A percentile compares a stretch with the other conserved stretches of the same genome.
phyloP scores from a whole-genome alignment of 2,888 invertebrate species.

The Hofmannophila pseudospretella region DNA sequence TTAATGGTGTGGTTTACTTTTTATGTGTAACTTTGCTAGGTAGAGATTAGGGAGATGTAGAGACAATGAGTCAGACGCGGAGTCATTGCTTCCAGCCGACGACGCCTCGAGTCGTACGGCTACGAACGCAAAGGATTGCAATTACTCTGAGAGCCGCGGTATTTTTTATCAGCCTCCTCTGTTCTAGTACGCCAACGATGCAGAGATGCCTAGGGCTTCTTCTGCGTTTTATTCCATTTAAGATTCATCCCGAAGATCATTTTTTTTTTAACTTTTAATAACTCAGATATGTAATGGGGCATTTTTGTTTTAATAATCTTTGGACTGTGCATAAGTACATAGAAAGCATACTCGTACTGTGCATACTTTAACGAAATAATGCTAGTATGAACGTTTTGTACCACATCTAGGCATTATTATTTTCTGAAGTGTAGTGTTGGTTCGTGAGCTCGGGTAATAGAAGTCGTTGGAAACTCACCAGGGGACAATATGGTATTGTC shows the following conservation, averaged over 20 bases:
- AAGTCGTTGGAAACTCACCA: constrained; percentile 1
- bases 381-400: too few relatives aligned
- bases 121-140: constrained; percentile 41
- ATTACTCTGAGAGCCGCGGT: constrained; percentile 28
- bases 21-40: too few relatives aligned
- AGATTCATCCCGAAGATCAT: constrained; percentile 9
- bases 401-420: too few relatives aligned
- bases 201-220: constrained; percentile 12
- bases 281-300: not conserved
- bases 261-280: not conserved
- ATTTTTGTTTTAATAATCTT: not conserved
- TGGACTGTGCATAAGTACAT: too few relatives aligned
- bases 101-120: constrained; percentile 27
- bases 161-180: constrained; percentile 21
- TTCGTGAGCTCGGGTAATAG: not conserved
- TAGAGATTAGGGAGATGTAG: not conserved
- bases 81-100: constrained; percentile 31
- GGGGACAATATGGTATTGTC: constrained; percentile 38
- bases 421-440: too few relatives aligned
- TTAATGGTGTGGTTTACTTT: constrained; percentile 1
- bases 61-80: constrained; percentile 31
- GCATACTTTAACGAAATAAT: too few relatives aligned
- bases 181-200: constrained; percentile 14
- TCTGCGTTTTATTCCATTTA: constrained; percentile 25
- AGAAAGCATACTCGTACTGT: too few relatives aligned